Conservation (phyloP, 2,113 vertebrate species). For the Rhinolophus ferrumequinum region DNA sequence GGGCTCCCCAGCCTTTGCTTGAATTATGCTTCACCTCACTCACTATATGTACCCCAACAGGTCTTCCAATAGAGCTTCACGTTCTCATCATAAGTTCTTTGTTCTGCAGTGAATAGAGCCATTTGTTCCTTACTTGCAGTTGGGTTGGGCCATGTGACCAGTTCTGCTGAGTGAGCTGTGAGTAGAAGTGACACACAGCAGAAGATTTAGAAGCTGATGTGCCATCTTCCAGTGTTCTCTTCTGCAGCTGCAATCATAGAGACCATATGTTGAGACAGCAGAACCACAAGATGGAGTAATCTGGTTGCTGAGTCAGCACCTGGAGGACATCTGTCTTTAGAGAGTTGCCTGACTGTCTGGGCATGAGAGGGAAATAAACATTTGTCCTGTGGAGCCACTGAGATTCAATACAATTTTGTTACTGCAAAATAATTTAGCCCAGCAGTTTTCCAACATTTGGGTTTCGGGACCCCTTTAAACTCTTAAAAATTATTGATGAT, state of each 20-base stretch:
- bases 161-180: slow-evolving; percentile 1
- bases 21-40: background rate
- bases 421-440: slow-evolving; percentile 28
- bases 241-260: background rate
- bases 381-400: background rate
- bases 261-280: background rate
- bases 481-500: slow-evolving; percentile 12
- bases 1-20: background rate
- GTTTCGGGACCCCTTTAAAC: slow-evolving; percentile 8
- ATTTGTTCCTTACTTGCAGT: background rate
- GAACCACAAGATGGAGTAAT: background rate
- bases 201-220: background rate
- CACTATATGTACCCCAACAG: accelerated
- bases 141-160: background rate
- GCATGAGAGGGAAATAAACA: background rate
- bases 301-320: background rate
- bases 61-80: background rate
- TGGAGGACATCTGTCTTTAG: background rate
- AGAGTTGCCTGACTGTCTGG: background rate
- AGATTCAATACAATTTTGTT: slow-evolving; percentile 20
- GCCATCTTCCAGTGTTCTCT: background rate
- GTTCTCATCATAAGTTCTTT: background rate
- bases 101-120: background rate
- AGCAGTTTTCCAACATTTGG: slow-evolving; percentile 24
- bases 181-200: background rate